Evolutionary conservation across 2,888 invertebrate species (phyloP), one percentile per base, ranked within the genome.

Genomic region (Notodonta dromedarius): DNA sequence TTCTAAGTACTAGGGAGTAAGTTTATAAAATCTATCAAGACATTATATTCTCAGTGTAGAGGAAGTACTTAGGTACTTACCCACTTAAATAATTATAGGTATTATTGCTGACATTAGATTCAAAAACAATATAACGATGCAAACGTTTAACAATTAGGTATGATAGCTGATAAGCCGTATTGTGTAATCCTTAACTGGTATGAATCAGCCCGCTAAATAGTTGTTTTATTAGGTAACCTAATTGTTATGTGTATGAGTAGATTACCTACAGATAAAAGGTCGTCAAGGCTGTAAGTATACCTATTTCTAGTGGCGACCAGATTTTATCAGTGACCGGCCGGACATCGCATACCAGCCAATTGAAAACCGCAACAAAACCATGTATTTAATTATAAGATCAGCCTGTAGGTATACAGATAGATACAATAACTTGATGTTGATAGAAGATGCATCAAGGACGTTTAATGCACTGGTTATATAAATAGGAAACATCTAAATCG

Each of bases 401-500:
- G 0, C n/a, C 48, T 48, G 48, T 48, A n/a, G n/a, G n/a, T n/a
- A 48, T 11, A 42, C 4, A 2, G 1, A 42, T 11, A 12, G 11
- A 13, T 35, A 24, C 24, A 24, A 51, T 51, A 51, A n/a, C 24
- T n/a, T 24, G 24, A 48, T 8, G 4, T 32, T 35, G 35, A 11
- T 13, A 35, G 57, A 39, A 54, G 53, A 40, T 59, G 60, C 48
- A 58, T n/a, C 60, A 51, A 57, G 56, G 50, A 53, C 52, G 42
- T 59, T 69, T 35, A 59, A 71, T 54, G 39, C 39, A 39, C 48
- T 14, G 57, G 64, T 58, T 56, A 9, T 35, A 60, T 55, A 59
- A 67, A 65, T 66, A 67, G 63, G 63, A 70, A 70, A 70, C 44
- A 61, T 51, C 57, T 63, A 56, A 12, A 57, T 60, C 55, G 59